Percentiles rank a stretch among this genome's conserved stretches.
Conservation (phyloP, 2,888 invertebrate genomes). For the Pandemis cinnamomeana region DNA sequence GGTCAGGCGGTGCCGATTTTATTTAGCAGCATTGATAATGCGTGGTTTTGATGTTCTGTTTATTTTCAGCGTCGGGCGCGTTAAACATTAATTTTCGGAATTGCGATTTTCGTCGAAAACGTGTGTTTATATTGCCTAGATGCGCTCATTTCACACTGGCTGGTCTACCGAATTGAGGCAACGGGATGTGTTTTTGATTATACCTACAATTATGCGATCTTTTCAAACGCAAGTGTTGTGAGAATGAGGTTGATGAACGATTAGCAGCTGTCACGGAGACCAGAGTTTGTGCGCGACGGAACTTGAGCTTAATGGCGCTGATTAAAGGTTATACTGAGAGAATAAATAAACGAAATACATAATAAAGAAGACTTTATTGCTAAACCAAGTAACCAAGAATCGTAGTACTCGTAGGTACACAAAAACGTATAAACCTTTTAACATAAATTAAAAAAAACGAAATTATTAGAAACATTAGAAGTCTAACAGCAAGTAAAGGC, state of each 20-base stretch:
- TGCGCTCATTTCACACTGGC: not conserved
- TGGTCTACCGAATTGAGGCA: not conserved
- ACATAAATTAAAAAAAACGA: no score
- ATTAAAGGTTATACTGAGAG: no score
- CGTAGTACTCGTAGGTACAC: no score
- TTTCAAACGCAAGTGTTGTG: not conserved
- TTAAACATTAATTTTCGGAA: conserved; percentile 17
- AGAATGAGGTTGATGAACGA: no score
- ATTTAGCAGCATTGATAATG: conserved; percentile 25
- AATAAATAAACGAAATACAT: no score
- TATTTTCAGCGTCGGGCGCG: conserved; percentile 17
- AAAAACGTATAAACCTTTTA: no score
- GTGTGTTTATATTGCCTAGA: not conserved
- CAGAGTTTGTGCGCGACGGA: no score
- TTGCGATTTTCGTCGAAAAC: not conserved
- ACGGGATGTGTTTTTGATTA: not conserved
- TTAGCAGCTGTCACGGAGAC: no score
- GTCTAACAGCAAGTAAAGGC: not conserved
- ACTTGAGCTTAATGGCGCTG: no score
- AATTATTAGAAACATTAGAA: no score
- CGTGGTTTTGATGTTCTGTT: conserved; percentile 32
- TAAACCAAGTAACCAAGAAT: not conserved
- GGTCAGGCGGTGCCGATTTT: conserved; percentile 38
- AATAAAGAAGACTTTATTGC: no score
- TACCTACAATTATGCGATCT: not conserved